These are phyloP conservation scores for Chlorops oryzae DNA, from an alignment of 1,140 invertebrate genomes.

Conservation along the genomic window DNA sequence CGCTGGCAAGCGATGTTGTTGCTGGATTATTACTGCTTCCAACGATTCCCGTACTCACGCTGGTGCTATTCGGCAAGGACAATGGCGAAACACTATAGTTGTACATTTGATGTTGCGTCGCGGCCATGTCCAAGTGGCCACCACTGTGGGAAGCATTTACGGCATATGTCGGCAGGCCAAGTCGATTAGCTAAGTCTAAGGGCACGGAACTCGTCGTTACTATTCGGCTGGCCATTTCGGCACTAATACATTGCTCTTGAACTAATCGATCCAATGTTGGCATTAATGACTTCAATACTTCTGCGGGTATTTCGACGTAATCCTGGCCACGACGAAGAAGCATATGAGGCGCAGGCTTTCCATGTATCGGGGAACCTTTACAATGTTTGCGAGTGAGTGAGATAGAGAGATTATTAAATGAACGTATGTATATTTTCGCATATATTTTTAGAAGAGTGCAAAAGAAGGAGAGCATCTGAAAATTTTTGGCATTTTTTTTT, in stretches of 20 bases:
- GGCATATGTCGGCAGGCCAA: constrained; percentile 42
- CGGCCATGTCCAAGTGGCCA: constrained; percentile 31
- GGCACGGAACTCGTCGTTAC: constrained; percentile 47
- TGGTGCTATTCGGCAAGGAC: constrained; percentile 25
- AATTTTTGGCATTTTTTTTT: background rate
- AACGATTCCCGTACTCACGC: background rate
- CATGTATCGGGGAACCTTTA: constrained; percentile 66
- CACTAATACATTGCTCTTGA: constrained; percentile 45
- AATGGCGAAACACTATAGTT: constrained; percentile 37
- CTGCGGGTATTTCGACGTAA: constrained; percentile 40
- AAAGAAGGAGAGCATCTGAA: background rate
- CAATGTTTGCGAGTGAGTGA: no score
- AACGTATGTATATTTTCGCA: no score
- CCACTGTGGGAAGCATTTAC: constrained; percentile 27
- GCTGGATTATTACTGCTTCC: background rate
- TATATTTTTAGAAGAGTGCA: no score
- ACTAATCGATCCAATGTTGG: constrained; percentile 43
- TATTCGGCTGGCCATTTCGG: constrained; percentile 46
- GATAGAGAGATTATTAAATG: no score
- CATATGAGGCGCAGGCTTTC: constrained; percentile 29
- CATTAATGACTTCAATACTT: constrained; percentile 44
- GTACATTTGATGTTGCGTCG: constrained; percentile 26
- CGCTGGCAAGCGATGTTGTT: constrained; percentile 23
- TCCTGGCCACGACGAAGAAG: constrained; percentile 33
- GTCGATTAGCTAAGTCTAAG: constrained; percentile 44